phyloP scores from a whole-genome alignment of 2,888 invertebrate species.

The Dusona sp. region DNA sequence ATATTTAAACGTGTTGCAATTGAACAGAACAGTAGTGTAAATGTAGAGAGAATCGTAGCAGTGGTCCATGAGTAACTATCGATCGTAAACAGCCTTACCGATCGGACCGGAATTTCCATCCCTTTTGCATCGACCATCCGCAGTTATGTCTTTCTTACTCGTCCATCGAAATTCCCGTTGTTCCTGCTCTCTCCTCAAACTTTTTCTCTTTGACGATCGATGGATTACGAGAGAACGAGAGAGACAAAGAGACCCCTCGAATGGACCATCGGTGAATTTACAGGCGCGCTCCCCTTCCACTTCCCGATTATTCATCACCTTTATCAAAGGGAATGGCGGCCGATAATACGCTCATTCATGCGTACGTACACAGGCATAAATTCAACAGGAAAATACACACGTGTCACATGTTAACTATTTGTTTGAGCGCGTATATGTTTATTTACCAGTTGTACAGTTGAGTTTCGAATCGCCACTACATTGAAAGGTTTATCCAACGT shows the following conservation, averaged over 20 bases:
- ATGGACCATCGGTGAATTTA: slow-evolving; percentile 41
- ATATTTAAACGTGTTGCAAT: slow-evolving; percentile 27
- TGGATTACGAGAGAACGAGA: slow-evolving; percentile 48
- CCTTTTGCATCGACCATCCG: slow-evolving; percentile 35
- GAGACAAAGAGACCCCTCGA: slow-evolving; percentile 5
- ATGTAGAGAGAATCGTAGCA: slow-evolving; percentile 10
- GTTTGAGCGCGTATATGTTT: neutral
- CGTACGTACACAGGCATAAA: neutral
- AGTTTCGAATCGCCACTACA: slow-evolving; percentile 10
- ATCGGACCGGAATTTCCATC: slow-evolving; percentile 48
- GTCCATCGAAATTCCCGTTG: slow-evolving; percentile 3
- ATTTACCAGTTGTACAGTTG: neutral
- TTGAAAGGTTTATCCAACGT: slow-evolving; percentile 25
- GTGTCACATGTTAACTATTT: neutral
- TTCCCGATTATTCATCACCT: slow-evolving; percentile 45
- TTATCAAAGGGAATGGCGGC: slow-evolving; percentile 53
- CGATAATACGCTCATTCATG: slow-evolving; percentile 45
- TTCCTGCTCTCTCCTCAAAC: neutral
- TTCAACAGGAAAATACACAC: neutral
- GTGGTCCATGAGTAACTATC: slow-evolving; percentile 35
- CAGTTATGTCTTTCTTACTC: slow-evolving; percentile 33
- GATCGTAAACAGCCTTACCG: slow-evolving; percentile 40
- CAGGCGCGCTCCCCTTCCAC: slow-evolving; percentile 20
- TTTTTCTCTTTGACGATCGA: slow-evolving; percentile 49
- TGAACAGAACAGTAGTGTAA: slow-evolving; percentile 26